Conservation (phyloP, 2,797 vertebrate species). For the Netta rufina region DNA sequence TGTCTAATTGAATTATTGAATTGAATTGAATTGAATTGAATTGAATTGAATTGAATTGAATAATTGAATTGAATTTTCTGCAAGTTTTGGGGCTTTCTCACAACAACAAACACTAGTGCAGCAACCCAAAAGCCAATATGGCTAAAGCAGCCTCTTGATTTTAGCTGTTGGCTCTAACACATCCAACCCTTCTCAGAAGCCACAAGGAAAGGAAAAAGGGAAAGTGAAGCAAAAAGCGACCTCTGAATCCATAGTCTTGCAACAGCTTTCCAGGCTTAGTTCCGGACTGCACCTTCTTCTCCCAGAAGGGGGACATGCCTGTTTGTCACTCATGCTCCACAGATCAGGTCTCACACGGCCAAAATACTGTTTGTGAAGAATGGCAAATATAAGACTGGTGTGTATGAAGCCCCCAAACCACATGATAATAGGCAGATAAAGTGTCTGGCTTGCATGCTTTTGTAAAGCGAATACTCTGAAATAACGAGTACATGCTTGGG, state of each 20-base stretch:
- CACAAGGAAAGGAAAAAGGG: not conserved
- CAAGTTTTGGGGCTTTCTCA: not conserved
- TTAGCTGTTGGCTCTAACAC: constrained; percentile 71
- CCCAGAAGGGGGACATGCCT: not conserved
- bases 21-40: too few species aligned
- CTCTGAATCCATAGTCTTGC: not conserved
- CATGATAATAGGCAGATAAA: constrained; percentile 79
- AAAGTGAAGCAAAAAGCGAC: not conserved
- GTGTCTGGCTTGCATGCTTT: not conserved
- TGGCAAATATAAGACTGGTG: constrained; percentile 58
- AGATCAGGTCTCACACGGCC: constrained; percentile 55
- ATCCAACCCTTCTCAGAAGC: constrained; percentile 43
- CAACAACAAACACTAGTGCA: not conserved
- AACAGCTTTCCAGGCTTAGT: not conserved
- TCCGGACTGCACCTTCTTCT: constrained; percentile 8
- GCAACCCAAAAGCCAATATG: not conserved
- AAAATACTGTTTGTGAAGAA: constrained; percentile 75
- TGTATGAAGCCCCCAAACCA: constrained; percentile 74
- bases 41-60: too few species aligned
- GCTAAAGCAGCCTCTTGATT: constrained; percentile 75
- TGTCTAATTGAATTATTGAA: not conserved
- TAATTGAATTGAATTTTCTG: not conserved
- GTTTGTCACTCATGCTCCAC: constrained; percentile 69
- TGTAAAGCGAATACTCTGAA: not conserved
- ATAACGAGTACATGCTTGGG: not conserved